Conservation (phyloP, 64 coral and sea anemone species). For the Stichodactyla helianthus region DNA sequence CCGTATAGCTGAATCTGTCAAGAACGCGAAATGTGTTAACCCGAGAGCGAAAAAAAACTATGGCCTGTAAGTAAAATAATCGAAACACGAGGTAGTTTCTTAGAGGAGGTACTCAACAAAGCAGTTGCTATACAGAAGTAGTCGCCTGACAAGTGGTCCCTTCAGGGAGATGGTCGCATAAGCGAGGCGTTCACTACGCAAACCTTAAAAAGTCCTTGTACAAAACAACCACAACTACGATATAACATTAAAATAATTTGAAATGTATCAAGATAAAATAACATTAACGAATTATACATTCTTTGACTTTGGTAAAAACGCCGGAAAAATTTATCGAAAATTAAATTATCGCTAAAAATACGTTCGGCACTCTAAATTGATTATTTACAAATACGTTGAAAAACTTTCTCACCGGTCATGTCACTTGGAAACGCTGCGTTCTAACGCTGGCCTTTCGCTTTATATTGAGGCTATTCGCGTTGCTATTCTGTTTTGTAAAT, state of each 20-base stretch:
- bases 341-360: constrained; percentile 10
- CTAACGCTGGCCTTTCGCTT: not conserved
- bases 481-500: not conserved
- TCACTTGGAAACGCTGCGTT: not conserved
- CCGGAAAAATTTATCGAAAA: constrained; percentile 5
- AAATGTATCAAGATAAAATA: not conserved
- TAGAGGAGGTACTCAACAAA: no score
- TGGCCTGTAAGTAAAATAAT: not conserved
- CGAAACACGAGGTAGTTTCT: not conserved
- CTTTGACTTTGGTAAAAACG: constrained; percentile 1
- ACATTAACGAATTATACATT: not conserved
- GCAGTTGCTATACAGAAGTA: not conserved
- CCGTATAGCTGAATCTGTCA: no score
- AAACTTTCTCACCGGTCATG: not conserved
- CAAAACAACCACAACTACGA: not conserved
- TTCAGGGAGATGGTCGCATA: not conserved
- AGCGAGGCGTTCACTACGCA: not conserved
- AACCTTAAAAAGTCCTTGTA: not conserved
- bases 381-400: constrained; percentile 9
- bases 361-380: not conserved
- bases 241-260: not conserved
- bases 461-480: not conserved
- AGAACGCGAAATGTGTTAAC: no score
- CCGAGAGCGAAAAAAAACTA: not conserved
- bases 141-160: not conserved